Conservation (phyloP, 2,888 invertebrate species). For the Eurois occulta region DNA sequence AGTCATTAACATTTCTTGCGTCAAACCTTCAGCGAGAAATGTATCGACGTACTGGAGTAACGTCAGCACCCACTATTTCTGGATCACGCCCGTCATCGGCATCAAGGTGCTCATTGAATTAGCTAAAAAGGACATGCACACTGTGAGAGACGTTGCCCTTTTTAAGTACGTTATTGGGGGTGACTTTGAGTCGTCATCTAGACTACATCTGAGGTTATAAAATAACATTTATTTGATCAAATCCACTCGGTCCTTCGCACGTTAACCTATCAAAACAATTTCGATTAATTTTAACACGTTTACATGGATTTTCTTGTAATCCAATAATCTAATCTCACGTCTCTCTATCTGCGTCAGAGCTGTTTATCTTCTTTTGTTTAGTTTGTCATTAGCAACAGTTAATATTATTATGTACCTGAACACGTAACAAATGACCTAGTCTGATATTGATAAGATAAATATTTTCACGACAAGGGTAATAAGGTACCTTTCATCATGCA, state of each 20-base stretch:
- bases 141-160: slow-evolving; percentile 71
- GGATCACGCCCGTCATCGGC: slow-evolving; percentile 78
- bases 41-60: slow-evolving; percentile 77
- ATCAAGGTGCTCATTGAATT: slow-evolving; percentile 79
- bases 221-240: slow-evolving; percentile 54
- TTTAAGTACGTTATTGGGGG: slow-evolving; percentile 68
- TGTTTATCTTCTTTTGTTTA: slow-evolving; percentile 55
- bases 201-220: slow-evolving; percentile 69
- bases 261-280: slow-evolving; percentile 37
- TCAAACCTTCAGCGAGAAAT: slow-evolving; percentile 80
- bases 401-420: slow-evolving; percentile 41
- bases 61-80: slow-evolving; percentile 84
- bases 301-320: slow-evolving; percentile 47
- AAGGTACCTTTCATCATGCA: neutral
- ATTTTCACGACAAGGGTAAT: slow-evolving; percentile 42
- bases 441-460: slow-evolving; percentile 41
- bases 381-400: slow-evolving; percentile 53
- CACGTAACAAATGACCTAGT: slow-evolving; percentile 54
- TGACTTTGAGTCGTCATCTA: slow-evolving; percentile 76
- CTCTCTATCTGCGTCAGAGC: slow-evolving; percentile 49
- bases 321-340: slow-evolving; percentile 57
- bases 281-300: slow-evolving; percentile 29
- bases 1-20: slow-evolving; percentile 84
- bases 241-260: slow-evolving; percentile 23
- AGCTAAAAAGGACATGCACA: slow-evolving; percentile 73